Percentiles rank a stretch among this genome's conserved stretches.
Evolutionary conservation across 2,888 invertebrate species (phyloP).

Genomic region (Notocelia uddmanniana): DNA sequence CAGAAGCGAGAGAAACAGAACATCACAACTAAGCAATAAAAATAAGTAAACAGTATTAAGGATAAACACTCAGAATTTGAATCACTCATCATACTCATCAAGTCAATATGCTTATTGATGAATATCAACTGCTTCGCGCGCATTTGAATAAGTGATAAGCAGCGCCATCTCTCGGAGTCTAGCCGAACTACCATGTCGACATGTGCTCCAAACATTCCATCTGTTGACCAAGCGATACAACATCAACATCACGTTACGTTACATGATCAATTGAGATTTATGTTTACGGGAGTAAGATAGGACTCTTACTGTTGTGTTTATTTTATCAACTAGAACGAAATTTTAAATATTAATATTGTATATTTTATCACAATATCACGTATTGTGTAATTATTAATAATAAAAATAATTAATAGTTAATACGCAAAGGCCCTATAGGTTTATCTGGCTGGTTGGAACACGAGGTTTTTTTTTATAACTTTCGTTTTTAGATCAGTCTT

Average conservation of each 20-base stretch:
- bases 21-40: background rate
- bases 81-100: too few relatives aligned
- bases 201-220: slow-evolving; percentile 33
- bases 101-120: too few relatives aligned
- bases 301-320: too few relatives aligned
- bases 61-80: background rate
- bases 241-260: slow-evolving; percentile 15
- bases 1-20: background rate
- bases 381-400: too few relatives aligned
- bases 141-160: slow-evolving; percentile 41
- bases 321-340: too few relatives aligned
- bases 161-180: slow-evolving; percentile 48
- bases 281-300: background rate
- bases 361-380: too few relatives aligned
- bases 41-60: background rate
- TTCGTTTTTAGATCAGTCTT: too few relatives aligned
- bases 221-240: slow-evolving; percentile 37
- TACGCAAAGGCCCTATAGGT: too few relatives aligned
- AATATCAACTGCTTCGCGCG: slow-evolving; percentile 25
- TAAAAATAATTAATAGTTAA: too few relatives aligned
- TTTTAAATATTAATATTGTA: too few relatives aligned
- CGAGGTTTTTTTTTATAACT: too few relatives aligned
- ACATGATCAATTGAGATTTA: background rate
- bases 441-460: too few relatives aligned
- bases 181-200: slow-evolving; percentile 45